Conservation (phyloP, 2,113 vertebrate species). For the Camelus dromedarius region DNA sequence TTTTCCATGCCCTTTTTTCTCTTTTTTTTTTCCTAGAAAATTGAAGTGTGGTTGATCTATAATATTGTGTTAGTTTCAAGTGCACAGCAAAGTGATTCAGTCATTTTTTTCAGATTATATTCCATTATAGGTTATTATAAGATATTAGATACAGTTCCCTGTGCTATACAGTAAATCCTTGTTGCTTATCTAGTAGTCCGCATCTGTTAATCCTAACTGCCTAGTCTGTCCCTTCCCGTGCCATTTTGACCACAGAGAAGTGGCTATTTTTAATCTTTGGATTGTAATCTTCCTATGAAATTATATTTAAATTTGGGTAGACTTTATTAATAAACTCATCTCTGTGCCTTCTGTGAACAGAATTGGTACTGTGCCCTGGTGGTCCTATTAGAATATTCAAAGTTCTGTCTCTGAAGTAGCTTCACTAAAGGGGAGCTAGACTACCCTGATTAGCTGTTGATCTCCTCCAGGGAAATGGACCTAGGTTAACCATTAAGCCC, state of each 20-base stretch:
- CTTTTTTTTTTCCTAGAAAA: background rate
- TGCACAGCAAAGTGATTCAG: background rate
- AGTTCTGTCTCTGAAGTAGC: background rate
- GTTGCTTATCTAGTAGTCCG: background rate
- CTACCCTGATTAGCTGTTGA: background rate
- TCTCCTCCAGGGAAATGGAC: background rate
- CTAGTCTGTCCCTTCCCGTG: background rate
- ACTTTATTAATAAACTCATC: constrained; percentile 2
- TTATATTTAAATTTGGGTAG: background rate
- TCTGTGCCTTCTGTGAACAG: background rate
- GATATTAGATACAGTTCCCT: background rate
- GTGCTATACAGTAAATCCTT: background rate
- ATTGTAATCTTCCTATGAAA: background rate
- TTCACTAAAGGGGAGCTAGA: background rate
- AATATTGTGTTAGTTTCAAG: background rate
- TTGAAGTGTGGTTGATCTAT: background rate
- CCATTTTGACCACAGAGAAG: background rate
- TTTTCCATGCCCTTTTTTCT: background rate
- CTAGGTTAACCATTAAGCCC: background rate
- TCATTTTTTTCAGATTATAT: background rate
- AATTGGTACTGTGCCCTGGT: background rate
- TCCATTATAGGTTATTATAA: background rate
- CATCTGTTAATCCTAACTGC: background rate
- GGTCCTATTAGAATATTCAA: background rate
- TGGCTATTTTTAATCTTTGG: background rate